Evolutionary conservation across 2,888 invertebrate species (phyloP).

Genomic region (Carcina quercana): DNA sequence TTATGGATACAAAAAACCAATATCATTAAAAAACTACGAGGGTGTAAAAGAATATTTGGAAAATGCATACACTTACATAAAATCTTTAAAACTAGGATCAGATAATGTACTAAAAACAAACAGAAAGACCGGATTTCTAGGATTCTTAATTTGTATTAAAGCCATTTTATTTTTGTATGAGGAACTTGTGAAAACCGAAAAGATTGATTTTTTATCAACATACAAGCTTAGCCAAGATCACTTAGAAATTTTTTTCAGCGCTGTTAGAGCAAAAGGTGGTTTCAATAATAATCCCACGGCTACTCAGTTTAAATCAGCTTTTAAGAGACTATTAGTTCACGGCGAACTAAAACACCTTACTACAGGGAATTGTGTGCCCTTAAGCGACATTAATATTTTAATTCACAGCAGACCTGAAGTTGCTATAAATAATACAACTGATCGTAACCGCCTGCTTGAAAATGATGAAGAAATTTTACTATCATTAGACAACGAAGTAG

Average conservation of each 20-base stretch:
- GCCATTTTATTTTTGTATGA: conserved; percentile 1
- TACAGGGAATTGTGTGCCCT: conserved; percentile 9
- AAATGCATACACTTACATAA: conserved; percentile 2
- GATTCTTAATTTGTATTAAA: conserved; percentile 6
- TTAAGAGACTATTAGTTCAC: conserved; percentile 3
- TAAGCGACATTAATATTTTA: conserved; percentile 8
- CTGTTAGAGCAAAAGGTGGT: conserved; percentile 9
- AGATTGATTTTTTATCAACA: conserved; percentile 3
- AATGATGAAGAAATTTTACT: neutral
- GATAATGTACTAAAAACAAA: conserved; percentile 4
- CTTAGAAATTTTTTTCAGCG: conserved; percentile 9
- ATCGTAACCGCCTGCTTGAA: conserved; percentile 5
- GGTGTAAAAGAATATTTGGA: conserved; percentile 3
- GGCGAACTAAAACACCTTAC: conserved; percentile 10
- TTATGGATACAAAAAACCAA: conserved; percentile 4
- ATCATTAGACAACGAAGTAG: neutral
- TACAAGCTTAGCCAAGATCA: conserved; percentile 12
- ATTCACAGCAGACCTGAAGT: conserved; percentile 10
- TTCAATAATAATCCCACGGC: conserved; percentile 12
- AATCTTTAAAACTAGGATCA: neutral
- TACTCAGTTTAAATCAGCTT: conserved; percentile 1
- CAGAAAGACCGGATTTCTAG: conserved; percentile 4
- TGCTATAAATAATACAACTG: conserved; percentile 10
- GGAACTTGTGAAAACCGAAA: neutral
- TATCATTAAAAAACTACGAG: conserved; percentile 1